Evolutionary conservation across 2,113 vertebrate genomes (phyloP), one percentile per base, ranked within the genome.

Genomic region (Antechinus flavipes): DNA sequence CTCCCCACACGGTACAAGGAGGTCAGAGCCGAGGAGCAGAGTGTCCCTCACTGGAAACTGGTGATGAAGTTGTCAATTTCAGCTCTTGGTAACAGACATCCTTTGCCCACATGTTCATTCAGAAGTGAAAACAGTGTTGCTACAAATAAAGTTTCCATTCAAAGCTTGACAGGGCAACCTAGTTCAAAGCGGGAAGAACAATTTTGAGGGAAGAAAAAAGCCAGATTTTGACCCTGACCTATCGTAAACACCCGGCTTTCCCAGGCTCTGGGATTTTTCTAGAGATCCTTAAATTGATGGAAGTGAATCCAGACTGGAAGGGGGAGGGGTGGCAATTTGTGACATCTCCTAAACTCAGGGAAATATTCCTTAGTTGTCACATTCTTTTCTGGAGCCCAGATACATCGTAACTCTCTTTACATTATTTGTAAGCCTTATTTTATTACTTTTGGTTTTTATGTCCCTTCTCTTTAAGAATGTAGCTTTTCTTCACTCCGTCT

Each of bases 141-240:
- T 52, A 5, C 8, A 91, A 90, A 90, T 89, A 54, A 42, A 54
- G 54, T 92, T 95, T 93, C 91, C n/a, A 91, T 94, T 94, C 91
- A 2, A 1, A 53, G 27, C 89, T 58, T 94, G 42, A 94, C 95
- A 92, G 47, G 1, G 26, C n/a, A 76, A 47, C 91, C 10, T 94
- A 52, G n/a, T 92, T 27, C 91, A 68, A 8, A 3, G 25, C 5
- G 52, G 27, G 27, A 68, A 61, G 46, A 90, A 30, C 16, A 5
- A 24, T n/a, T 93, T 91, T 84, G 35, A 49, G 27, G 68, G 55
- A 95, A 91, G 16, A 90, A 93, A 55, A 93, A 96, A 76, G 27
- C n/a, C 42, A 54, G 25, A 89, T 54, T 89, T 46, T 89, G 92
- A 54, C 54, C 53, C 23, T 24, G 26, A 47, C 35, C 50, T 92